phyloP scores from a whole-genome alignment of 1,140 invertebrate genomes.

The Ceratosolen fusciceps region DNA sequence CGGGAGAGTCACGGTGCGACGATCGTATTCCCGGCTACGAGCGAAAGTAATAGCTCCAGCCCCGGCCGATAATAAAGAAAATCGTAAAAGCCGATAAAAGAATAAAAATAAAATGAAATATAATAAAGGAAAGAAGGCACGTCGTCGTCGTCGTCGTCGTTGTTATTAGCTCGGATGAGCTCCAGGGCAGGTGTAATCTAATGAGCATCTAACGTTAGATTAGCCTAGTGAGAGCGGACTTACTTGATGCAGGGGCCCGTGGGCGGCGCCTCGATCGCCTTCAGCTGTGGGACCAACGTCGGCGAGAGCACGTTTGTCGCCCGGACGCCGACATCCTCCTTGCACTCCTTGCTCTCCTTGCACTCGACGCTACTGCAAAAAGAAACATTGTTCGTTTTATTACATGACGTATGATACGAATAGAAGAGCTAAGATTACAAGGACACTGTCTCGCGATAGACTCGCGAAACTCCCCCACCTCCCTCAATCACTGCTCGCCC shows the following conservation, averaged over 20 bases:
- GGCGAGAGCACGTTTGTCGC: no score
- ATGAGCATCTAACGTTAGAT: background rate
- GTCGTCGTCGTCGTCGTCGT: no score
- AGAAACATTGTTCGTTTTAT: background rate
- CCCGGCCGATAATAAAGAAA: background rate
- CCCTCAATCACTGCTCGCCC: no score
- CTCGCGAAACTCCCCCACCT: no score
- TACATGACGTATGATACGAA: no score
- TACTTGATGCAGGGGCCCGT: background rate
- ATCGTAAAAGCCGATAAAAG: no score
- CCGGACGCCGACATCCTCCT: slow-evolving; percentile 1
- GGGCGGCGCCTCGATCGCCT: background rate
- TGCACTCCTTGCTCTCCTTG: background rate
- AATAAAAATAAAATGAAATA: no score
- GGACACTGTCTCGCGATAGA: no score
- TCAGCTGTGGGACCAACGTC: background rate
- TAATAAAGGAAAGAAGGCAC: no score
- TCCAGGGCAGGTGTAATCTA: background rate
- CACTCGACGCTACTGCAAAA: slow-evolving; percentile 11
- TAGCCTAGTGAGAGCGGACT: background rate
- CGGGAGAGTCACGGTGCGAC: background rate
- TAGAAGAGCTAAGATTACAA: no score
- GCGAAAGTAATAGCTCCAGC: no score
- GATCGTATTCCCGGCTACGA: no score
- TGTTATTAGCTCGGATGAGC: background rate